A percentile compares a stretch with the other conserved stretches of the same genome.
These are phyloP conservation scores for Rhynchonycteris naso DNA, from an alignment of 2,797 vertebrate species.

Conservation along the genomic window DNA sequence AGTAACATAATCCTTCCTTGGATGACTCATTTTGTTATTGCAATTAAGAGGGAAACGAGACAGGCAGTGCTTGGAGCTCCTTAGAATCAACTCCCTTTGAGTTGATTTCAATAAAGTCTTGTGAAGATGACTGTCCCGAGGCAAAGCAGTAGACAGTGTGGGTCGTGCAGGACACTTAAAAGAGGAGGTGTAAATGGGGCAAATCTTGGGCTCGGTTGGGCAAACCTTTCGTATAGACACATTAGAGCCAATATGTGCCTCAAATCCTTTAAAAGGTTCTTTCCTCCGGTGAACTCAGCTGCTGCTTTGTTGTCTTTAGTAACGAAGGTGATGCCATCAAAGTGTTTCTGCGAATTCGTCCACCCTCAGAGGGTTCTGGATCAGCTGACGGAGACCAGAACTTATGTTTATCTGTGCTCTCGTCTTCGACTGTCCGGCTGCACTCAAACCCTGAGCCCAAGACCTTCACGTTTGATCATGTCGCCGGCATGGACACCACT, in stretches of 20 bases:
- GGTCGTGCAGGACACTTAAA: neutral
- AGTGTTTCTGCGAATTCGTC: constrained; percentile 95
- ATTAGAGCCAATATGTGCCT: neutral
- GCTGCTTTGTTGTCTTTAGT: constrained; percentile 74
- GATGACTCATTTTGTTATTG: neutral
- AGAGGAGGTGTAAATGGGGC: neutral
- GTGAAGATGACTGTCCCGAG: neutral
- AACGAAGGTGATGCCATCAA: constrained; percentile 94
- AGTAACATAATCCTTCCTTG: neutral
- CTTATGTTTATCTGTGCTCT: constrained; percentile 92
- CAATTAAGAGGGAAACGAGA: neutral
- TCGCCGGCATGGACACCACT: constrained; percentile 93
- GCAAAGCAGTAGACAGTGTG: neutral
- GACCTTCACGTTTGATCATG: constrained; percentile 95
- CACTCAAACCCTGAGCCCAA: constrained; percentile 95
- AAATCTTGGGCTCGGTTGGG: neutral
- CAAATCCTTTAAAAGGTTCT: neutral
- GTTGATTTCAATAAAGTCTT: constrained; percentile 22
- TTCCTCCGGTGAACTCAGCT: constrained; percentile 27
- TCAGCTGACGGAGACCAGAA: constrained; percentile 89
- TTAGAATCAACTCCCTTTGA: neutral
- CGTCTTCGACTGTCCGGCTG: constrained; percentile 91
- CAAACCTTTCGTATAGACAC: neutral
- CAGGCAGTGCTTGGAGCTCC: neutral
- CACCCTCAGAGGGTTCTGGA: constrained; percentile 86